phyloP scores from a whole-genome alignment of 2,113 vertebrate species.

The Python bivittatus region DNA sequence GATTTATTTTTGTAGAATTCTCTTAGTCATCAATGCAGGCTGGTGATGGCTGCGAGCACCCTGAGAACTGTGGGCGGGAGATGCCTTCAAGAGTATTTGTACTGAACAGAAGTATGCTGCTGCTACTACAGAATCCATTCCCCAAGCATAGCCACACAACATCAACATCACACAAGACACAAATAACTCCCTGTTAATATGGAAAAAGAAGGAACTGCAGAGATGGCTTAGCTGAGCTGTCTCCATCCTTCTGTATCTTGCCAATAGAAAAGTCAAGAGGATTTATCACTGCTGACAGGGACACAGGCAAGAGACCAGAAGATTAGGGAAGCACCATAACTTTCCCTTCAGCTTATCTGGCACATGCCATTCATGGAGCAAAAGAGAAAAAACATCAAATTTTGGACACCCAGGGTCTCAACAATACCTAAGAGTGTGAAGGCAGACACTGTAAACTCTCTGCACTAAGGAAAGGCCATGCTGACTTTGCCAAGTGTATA shows the following conservation, averaged over 20 bases:
- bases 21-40: conserved; percentile 16
- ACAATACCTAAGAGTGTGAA: not conserved
- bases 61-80: not conserved
- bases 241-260: conserved; percentile 10
- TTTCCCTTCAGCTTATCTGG: conserved; percentile 4
- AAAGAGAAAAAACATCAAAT: not conserved
- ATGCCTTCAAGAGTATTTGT: not conserved
- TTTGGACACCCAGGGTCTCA: not conserved
- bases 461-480: rapidly evolving
- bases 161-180: not conserved
- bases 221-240: conserved; percentile 1
- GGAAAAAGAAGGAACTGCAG: not conserved
- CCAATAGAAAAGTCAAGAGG: conserved; percentile 34
- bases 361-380: not conserved
- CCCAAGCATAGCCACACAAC: not conserved
- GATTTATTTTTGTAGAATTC: conserved; percentile 11
- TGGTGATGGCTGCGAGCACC: not conserved
- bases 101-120: not conserved
- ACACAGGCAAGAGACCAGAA: conserved; percentile 32
- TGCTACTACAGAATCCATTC: not conserved
- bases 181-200: not conserved
- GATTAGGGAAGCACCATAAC: conserved; percentile 30
- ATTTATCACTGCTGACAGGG: conserved; percentile 49
- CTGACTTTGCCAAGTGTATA: not conserved
- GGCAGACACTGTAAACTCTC: not conserved